Evolutionary conservation across 2,113 vertebrate genomes (phyloP).

Genomic region (Fulmarus glacialis): DNA sequence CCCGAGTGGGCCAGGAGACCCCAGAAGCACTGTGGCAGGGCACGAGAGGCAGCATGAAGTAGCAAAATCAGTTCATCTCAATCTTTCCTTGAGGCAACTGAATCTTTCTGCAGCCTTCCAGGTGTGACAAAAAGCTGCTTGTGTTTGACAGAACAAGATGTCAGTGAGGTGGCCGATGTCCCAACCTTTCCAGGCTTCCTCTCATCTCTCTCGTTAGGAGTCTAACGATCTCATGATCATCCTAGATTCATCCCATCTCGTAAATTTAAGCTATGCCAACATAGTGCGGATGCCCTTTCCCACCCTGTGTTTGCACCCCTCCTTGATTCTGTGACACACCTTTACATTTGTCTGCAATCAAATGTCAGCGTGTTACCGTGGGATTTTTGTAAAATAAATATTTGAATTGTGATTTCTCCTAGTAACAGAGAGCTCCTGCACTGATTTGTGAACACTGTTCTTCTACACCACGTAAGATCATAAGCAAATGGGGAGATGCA

Average conservation of each 20-base stretch:
- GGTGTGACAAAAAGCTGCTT: neutral
- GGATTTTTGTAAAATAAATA: neutral
- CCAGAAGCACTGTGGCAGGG: neutral
- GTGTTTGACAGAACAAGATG: neutral
- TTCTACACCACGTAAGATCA: rapidly evolving
- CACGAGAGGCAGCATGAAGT: rapidly evolving
- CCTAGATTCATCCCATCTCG: neutral
- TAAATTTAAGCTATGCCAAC: neutral
- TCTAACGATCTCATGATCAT: neutral
- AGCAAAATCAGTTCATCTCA: neutral
- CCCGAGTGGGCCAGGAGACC: neutral
- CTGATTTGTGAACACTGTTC: neutral
- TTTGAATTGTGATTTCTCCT: neutral
- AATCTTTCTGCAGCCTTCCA: neutral
- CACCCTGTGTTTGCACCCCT: neutral
- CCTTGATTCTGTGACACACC: neutral
- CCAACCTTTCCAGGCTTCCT: neutral
- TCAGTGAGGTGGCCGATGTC: neutral
- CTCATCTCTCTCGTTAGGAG: neutral
- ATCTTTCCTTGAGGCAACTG: neutral
- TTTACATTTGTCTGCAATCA: neutral
- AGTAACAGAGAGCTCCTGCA: neutral
- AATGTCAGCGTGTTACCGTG: neutral
- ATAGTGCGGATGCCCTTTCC: neutral
- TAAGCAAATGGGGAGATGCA: neutral